These are phyloP conservation scores for Chaenocephalus aceratus DNA, from an alignment of 2,113 vertebrate species.

Conservation along the genomic window DNA sequence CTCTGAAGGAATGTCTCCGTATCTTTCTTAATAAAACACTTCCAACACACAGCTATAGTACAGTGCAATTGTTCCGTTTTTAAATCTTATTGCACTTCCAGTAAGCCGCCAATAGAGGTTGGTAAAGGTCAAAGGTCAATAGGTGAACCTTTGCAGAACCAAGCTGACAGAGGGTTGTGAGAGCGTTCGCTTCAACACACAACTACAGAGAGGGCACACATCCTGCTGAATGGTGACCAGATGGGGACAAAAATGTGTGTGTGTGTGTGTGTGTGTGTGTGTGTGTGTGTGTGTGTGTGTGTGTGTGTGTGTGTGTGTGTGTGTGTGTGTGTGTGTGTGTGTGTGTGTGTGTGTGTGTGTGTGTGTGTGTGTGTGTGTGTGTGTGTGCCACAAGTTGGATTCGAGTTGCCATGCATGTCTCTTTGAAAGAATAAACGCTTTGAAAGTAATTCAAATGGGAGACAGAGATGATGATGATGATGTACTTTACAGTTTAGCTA, in stretches of 20 bases:
- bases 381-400: constrained; percentile 48
- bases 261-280: constrained; percentile 33
- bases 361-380: constrained; percentile 17
- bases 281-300: neutral
- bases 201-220: constrained; percentile 8
- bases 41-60: too few species aligned
- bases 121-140: too few species aligned
- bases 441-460: constrained; percentile 68
- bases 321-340: neutral
- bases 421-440: constrained; percentile 69
- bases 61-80: too few species aligned
- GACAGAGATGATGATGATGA: constrained; percentile 23
- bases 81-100: too few species aligned
- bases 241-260: constrained; percentile 69
- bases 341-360: too few species aligned
- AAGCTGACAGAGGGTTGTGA: too few species aligned
- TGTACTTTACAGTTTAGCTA: constrained; percentile 30
- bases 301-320: constrained; percentile 27
- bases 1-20: too few species aligned
- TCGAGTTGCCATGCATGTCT: constrained; percentile 47
- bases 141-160: too few species aligned
- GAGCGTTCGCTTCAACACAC: too few species aligned
- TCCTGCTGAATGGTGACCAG: constrained; percentile 73
- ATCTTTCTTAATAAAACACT: too few species aligned
- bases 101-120: too few species aligned